A percentile compares a stretch with the other conserved stretches of the same genome.
Conservation (phyloP, 2,888 invertebrate genomes). For the Periphyllus acericola region DNA sequence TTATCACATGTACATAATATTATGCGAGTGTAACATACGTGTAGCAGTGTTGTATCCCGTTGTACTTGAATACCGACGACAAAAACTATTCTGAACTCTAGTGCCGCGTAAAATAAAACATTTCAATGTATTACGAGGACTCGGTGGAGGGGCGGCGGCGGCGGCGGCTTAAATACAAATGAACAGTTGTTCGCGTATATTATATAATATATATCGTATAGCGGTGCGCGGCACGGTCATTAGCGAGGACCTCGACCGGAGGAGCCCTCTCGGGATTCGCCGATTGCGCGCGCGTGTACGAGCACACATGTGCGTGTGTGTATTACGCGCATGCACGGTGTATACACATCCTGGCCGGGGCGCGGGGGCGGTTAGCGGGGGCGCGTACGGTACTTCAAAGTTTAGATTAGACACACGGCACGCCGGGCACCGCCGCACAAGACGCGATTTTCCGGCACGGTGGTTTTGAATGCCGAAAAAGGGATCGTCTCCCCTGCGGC, state of each 20-base stretch:
- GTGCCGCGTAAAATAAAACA: too few relatives aligned
- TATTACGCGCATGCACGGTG: too few relatives aligned
- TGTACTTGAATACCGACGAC: too few relatives aligned
- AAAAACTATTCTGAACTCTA: too few relatives aligned
- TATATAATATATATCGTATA: neutral
- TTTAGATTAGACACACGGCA: slow-evolving; percentile 56
- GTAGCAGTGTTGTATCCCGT: too few relatives aligned
- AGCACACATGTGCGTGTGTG: neutral
- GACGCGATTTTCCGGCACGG: slow-evolving; percentile 54
- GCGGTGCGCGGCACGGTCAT: neutral
- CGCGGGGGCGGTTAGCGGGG: neutral
- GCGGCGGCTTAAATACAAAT: neutral
- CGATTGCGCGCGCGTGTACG: neutral
- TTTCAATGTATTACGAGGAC: too few relatives aligned
- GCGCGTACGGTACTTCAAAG: slow-evolving; percentile 34
- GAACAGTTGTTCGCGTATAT: slow-evolving; percentile 31
- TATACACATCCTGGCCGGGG: too few relatives aligned
- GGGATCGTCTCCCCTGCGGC: slow-evolving; percentile 14
- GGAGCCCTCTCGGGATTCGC: slow-evolving; percentile 28
- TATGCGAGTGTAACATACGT: too few relatives aligned
- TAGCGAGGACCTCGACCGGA: slow-evolving; percentile 6
- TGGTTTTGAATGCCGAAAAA: slow-evolving; percentile 50
- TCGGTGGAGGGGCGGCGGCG: neutral
- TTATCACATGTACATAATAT: too few relatives aligned
- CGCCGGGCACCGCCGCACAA: slow-evolving; percentile 34